Evolutionary conservation across 2,113 vertebrate genomes (phyloP), one percentile per base, ranked within the genome.

Genomic region (Glareola pratincola): DNA sequence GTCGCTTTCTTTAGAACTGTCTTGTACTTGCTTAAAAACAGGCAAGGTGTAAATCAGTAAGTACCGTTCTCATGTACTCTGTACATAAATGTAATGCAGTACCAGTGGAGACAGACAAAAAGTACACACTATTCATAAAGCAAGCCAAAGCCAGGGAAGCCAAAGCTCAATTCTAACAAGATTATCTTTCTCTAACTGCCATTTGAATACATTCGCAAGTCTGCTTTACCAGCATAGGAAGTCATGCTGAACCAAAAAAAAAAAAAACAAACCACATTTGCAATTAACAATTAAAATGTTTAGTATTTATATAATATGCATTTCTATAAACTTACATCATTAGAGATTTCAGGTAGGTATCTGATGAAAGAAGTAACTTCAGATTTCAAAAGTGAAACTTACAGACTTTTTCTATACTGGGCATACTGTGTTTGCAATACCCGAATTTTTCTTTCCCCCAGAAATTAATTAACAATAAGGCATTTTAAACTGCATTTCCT

Each of bases 381-480:
- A 53, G 45, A 92, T 91, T 90, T 97, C 78, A 96, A 71, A 94
- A 97, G 76, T 89, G 14, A 95, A 94, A 78, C 47, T 95, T 94
- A 77, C 9, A 92, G 43, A 36, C 30, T 92, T 94, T 94, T 93
- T 90, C 79, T 90, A 56, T 21, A 87, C 64, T 45, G 73, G 63
- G 88, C 78, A 95, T 71, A 92, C 79, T 85, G 84, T 76, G 67
- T 88, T 95, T 53, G 85, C 82, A 93, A 94, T 64, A 94, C 77
- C 50, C 77, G 93, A 63, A 56, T 93, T 96, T 96, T 96, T 85
- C 37, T 95, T 90, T 68, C 66, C 75, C 80, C 59, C 27, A 79
- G 71, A 96, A 94, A 96, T 94, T 93, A 94, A 95, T 90, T 93
- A 95, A 37, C 4, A 76, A 21, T 85, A 96, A 97, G 77, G 37